Evolutionary conservation across 1,140 invertebrate species (phyloP).

Genomic region (Drosophila bipectinata): DNA sequence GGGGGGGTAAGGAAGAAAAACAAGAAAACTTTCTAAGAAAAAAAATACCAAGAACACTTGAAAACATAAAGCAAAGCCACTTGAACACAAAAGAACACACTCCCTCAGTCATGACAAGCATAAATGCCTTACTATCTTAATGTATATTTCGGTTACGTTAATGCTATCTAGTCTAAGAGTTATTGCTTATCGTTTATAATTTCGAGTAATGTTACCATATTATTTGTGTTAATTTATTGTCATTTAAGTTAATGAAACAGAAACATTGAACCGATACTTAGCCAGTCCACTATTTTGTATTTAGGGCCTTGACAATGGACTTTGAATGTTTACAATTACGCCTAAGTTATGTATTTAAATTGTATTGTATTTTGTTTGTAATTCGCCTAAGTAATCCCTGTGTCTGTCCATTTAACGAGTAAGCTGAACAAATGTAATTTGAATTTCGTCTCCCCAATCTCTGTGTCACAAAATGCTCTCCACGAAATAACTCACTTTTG

Average conservation of each 20-base stretch:
- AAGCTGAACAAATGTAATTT: constrained; percentile 27
- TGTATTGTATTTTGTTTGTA: constrained; percentile 28
- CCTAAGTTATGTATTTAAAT: constrained; percentile 25
- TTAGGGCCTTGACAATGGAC: constrained; percentile 45
- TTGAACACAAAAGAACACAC: constrained; percentile 21
- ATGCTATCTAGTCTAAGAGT: constrained; percentile 38
- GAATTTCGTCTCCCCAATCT: constrained; percentile 34
- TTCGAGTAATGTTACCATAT: constrained; percentile 13
- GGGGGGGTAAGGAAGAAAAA: constrained; percentile 16
- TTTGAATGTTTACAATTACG: constrained; percentile 30
- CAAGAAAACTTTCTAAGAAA: background rate
- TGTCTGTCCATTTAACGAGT: constrained; percentile 13
- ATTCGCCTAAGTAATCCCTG: constrained; percentile 7
- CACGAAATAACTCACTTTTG: constrained; percentile 7
- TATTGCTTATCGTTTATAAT: constrained; percentile 26
- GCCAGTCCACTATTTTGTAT: constrained; percentile 22
- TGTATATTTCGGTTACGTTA: constrained; percentile 22
- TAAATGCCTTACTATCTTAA: constrained; percentile 13
- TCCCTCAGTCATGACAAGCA: constrained; percentile 24
- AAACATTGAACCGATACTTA: constrained; percentile 29
- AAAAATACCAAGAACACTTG: background rate
- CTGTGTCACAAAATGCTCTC: constrained; percentile 13
- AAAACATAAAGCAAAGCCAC: constrained; percentile 4
- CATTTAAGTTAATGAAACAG: constrained; percentile 16
- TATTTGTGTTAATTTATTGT: constrained; percentile 38